These are phyloP conservation scores for Lophochroa leadbeateri DNA, from an alignment of 2,113 vertebrate genomes.

Conservation along the genomic window DNA sequence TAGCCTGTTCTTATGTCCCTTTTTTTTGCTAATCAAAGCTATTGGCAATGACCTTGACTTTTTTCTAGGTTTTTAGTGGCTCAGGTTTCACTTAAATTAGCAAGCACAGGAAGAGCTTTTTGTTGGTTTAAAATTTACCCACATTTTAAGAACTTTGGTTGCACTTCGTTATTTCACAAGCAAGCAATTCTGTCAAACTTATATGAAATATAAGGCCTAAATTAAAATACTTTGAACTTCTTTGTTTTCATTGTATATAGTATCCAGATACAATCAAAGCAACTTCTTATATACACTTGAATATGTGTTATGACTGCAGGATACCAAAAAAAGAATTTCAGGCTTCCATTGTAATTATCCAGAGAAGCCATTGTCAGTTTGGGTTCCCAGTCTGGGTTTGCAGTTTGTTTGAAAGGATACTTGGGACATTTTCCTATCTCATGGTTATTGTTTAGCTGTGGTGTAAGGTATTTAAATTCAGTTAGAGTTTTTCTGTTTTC, in stretches of 20 bases:
- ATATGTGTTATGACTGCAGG: not conserved
- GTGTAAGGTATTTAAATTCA: not conserved
- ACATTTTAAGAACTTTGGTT: not conserved
- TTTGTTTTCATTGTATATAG: not conserved
- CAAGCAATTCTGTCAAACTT: not conserved
- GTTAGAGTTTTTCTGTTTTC: not conserved
- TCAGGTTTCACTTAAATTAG: slow-evolving; percentile 60
- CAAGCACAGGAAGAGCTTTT: slow-evolving; percentile 1
- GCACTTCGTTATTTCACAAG: not conserved
- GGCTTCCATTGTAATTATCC: not conserved
- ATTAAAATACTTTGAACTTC: not conserved
- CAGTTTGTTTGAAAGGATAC: not conserved
- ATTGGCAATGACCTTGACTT: slow-evolving; percentile 55
- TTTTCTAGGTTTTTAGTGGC: slow-evolving; percentile 45
- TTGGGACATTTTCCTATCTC: not conserved
- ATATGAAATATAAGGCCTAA: not conserved
- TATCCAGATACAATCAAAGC: not conserved
- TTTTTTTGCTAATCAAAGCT: slow-evolving; percentile 62
- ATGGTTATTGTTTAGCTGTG: not conserved
- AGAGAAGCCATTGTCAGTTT: not conserved
- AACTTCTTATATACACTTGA: not conserved
- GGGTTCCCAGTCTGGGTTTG: not conserved
- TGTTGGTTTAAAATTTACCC: not conserved
- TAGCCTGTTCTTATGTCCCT: slow-evolving; percentile 33
- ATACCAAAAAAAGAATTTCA: not conserved